A percentile compares a stretch with the other conserved stretches of the same genome.
Conservation (phyloP, 1,140 invertebrate genomes). For the Trichoplusia ni region DNA sequence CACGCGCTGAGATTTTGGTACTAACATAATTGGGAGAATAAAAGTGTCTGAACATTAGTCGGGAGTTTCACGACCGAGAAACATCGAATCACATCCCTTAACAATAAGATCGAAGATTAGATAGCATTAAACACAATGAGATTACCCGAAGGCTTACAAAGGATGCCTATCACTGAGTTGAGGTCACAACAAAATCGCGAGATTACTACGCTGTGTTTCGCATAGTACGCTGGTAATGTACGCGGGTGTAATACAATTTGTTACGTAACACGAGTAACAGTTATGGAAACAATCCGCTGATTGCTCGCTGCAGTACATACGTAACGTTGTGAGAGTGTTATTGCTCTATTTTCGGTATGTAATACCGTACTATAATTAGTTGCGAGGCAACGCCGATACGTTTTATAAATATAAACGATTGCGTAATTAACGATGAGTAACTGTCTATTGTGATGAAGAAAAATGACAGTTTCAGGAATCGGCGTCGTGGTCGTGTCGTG, state of each 20-base stretch:
- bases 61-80: no score
- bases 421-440: conserved; percentile 23
- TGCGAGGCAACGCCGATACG: conserved; percentile 34
- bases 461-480: conserved; percentile 40
- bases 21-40: no score
- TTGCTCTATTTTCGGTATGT: conserved; percentile 53
- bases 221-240: conserved; percentile 43
- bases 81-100: conserved; percentile 5
- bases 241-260: conserved; percentile 49
- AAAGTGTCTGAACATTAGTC: no score
- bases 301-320: conserved; percentile 55
- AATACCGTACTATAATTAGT: conserved; percentile 47
- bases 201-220: conserved; percentile 40
- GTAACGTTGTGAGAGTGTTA: conserved; percentile 45
- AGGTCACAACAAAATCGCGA: conserved; percentile 32
- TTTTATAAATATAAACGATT: conserved; percentile 37
- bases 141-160: conserved; percentile 41
- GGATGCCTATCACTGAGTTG: conserved; percentile 31
- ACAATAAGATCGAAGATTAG: conserved; percentile 15
- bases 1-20: no score
- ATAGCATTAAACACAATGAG: conserved; percentile 33
- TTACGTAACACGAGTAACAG: conserved; percentile 50
- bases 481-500: conserved; percentile 39
- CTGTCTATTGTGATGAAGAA: conserved; percentile 12
- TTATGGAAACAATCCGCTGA: conserved; percentile 66